Conservation (phyloP, 2,113 vertebrate species). For the Balaeniceps rex region DNA sequence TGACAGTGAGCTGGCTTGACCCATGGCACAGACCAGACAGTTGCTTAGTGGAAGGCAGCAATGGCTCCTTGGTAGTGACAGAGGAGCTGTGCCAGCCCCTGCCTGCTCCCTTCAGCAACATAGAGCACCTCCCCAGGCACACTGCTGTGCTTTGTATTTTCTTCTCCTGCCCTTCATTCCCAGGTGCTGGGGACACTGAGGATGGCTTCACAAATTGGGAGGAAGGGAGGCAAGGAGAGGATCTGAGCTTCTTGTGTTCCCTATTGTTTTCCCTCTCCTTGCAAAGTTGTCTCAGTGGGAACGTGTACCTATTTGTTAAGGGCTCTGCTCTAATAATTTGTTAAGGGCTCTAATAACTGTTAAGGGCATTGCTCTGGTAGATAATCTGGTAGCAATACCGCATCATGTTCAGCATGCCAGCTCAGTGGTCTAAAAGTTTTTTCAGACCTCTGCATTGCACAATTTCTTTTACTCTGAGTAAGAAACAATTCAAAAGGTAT, state of each 20-base stretch:
- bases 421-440: neutral
- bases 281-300: neutral
- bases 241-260: neutral
- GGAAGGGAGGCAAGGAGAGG: neutral
- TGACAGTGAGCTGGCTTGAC: neutral
- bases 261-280: neutral
- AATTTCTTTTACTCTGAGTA: neutral
- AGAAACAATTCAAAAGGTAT: constrained; percentile 4
- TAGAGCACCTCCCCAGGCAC: neutral
- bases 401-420: neutral
- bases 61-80: neutral
- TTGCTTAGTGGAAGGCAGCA: neutral
- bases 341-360: neutral
- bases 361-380: neutral
- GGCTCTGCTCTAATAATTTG: neutral
- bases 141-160: neutral
- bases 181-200: neutral
- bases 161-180: neutral
- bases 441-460: neutral
- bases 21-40: neutral
- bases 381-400: neutral
- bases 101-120: neutral
- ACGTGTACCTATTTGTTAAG: neutral
- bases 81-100: neutral
- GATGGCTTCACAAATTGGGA: neutral